Base-by-base conservation (phyloP, 2,113 vertebrate genomes). In the Piprites chloris region DNA sequence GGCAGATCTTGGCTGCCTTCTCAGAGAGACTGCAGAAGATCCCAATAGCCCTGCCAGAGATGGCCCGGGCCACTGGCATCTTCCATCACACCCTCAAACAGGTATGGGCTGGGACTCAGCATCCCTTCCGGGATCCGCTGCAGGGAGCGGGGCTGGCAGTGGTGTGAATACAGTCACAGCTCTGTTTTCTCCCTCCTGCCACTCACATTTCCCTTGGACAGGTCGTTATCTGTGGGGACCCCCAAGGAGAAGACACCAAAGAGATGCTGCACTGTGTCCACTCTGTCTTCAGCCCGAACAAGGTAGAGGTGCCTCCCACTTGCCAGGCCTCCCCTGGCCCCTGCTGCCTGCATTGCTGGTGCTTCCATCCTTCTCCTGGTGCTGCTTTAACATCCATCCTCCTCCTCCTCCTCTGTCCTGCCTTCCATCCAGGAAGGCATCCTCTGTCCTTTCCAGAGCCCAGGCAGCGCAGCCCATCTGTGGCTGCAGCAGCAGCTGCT, bases 141-240 rank as follows among this genome's bases (percentile, higher is more conserved):
- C 9, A 9, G 32, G 56, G 50, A 24, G 6, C 3, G 9, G 84
- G 14, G 56, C 52, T 30, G 47, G 44, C 2, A 3, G 8, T 53
- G 28, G 14, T 1, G 12, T 68, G 68, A 66, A 23, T 75, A 23
- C 28, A 24, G 11, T 67, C 71, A n/a, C 42, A 80, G 56, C 28
- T 35, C 47, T 91, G 33, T 84, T 71, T 78, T 56, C n/a, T 46
- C 28, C 35, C n/a, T 74, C 22, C 56, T 63, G 46, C 44, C 28
- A 15, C 39, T 56, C 77, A 9, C 2, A 5, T 42, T 96, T 75
- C 30, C 86, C 71, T 61, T 2, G 80, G 35, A 58, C 91, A 99
- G 99, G 98, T 99, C 0, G 95, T 99, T 90, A 98, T 99, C 97
- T 98, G 98, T 79, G 99, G 99, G 44, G 98, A 98, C 86, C 98